Percentiles rank a stretch among this genome's conserved stretches.
Evolutionary conservation across 2,888 invertebrate genomes (phyloP).

Genomic region (Formica aserva): DNA sequence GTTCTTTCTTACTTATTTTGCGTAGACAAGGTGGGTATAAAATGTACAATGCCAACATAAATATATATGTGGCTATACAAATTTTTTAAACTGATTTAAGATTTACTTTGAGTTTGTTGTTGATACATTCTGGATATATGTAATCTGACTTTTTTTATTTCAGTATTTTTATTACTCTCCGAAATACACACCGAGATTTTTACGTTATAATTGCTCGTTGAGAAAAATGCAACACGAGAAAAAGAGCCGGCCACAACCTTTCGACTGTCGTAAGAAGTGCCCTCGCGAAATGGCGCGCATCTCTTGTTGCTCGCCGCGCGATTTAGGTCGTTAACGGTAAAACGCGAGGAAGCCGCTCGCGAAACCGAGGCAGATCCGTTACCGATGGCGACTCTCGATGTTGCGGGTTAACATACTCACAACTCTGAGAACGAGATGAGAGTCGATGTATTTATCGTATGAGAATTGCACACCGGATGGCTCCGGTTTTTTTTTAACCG

Average conservation of each 20-base stretch:
- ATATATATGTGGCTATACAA: background rate
- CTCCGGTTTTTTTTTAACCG: background rate
- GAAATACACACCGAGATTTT: background rate
- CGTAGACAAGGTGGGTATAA: background rate
- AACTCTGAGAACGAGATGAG: slow-evolving; percentile 22
- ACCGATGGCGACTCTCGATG: slow-evolving; percentile 72
- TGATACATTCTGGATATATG: background rate
- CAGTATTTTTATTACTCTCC: background rate
- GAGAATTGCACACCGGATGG: slow-evolving; percentile 56
- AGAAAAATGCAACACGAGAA: background rate
- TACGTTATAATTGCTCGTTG: background rate
- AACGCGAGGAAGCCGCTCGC: slow-evolving; percentile 75
- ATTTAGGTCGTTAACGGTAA: slow-evolving; percentile 83
- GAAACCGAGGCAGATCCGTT: slow-evolving; percentile 77
- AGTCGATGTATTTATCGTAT: slow-evolving; percentile 41
- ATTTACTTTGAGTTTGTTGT: background rate
- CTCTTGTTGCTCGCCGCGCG: slow-evolving; percentile 65
- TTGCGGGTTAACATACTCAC: slow-evolving; percentile 55
- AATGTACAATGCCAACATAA: background rate
- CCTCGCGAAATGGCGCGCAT: slow-evolving; percentile 66
- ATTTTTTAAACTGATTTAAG: background rate
- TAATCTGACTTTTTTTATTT: background rate
- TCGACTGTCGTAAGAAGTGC: slow-evolving; percentile 57
- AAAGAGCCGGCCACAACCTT: slow-evolving; percentile 31
- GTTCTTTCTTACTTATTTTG: background rate